Evolutionary conservation across 2,797 vertebrate genomes (phyloP).

Genomic region (Enteromius paludinosus): DNA sequence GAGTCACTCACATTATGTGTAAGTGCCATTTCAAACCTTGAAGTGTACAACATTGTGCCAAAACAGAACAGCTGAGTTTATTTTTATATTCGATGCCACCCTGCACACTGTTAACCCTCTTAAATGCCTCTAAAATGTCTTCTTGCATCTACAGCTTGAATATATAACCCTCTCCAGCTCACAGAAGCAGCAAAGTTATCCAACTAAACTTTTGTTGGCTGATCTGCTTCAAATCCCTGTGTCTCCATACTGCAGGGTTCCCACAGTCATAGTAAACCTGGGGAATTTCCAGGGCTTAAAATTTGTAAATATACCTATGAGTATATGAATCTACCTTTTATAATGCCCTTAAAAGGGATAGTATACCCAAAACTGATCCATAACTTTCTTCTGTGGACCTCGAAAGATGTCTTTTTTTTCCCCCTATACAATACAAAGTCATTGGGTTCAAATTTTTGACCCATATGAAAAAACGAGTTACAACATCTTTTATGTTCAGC

Average conservation of each 20-base stretch:
- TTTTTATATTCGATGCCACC: conserved; percentile 15
- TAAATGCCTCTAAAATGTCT: not conserved
- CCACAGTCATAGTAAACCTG: not conserved
- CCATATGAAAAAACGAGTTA: not conserved
- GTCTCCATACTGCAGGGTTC: not conserved
- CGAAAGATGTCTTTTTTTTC: not conserved
- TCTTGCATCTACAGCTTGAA: not conserved
- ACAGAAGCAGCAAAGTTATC: not conserved
- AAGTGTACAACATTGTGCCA: not conserved
- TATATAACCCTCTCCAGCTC: not conserved
- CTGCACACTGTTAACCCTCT: not conserved
- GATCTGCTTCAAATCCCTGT: conserved; percentile 7
- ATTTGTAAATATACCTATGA: not conserved
- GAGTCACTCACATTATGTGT: not conserved
- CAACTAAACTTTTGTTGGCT: not conserved
- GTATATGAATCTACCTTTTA: not conserved
- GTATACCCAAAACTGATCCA: not conserved
- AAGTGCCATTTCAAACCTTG: not conserved
- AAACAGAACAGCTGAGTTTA: not conserved
- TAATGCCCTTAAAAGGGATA: not conserved
- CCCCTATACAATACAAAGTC: not conserved
- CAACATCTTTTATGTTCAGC: not conserved
- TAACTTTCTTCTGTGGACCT: not conserved
- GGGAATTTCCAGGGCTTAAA: not conserved
- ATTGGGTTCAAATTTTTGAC: not conserved